Evolutionary conservation across 2,113 vertebrate genomes (phyloP).

Genomic region (Cichladusa arquata): DNA sequence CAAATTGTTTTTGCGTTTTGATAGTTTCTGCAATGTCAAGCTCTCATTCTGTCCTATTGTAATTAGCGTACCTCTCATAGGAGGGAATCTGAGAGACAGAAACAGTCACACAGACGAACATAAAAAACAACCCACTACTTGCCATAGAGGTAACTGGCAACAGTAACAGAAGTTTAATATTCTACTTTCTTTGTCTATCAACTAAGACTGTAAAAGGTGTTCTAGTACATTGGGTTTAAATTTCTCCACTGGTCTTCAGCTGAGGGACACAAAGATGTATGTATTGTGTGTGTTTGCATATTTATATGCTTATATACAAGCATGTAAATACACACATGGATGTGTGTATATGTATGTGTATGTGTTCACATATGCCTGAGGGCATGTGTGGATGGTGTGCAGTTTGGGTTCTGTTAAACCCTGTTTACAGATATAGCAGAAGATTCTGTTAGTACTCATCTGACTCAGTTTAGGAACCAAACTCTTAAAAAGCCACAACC

Average conservation of each 20-base stretch:
- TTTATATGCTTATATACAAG: background rate
- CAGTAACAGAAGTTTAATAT: background rate
- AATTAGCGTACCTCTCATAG: background rate
- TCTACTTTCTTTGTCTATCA: background rate
- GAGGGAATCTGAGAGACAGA: background rate
- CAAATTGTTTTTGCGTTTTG: background rate
- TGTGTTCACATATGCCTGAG: background rate
- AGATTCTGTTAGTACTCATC: background rate
- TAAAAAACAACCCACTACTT: background rate
- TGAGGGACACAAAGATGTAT: background rate
- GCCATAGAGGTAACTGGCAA: background rate
- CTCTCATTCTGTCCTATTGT: background rate
- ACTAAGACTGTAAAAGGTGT: background rate
- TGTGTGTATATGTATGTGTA: rapidly evolving
- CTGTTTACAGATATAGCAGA: background rate
- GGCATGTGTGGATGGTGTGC: background rate
- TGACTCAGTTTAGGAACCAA: background rate
- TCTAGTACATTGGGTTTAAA: background rate
- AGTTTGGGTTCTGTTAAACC: background rate
- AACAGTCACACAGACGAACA: background rate
- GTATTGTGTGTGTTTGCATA: background rate
- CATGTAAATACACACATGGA: background rate
- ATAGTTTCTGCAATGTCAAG: background rate
- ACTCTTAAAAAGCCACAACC: background rate
- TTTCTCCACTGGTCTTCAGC: background rate